Base-by-base conservation (phyloP, 2,113 vertebrate genomes). In the Datnioides undecimradiatus region DNA sequence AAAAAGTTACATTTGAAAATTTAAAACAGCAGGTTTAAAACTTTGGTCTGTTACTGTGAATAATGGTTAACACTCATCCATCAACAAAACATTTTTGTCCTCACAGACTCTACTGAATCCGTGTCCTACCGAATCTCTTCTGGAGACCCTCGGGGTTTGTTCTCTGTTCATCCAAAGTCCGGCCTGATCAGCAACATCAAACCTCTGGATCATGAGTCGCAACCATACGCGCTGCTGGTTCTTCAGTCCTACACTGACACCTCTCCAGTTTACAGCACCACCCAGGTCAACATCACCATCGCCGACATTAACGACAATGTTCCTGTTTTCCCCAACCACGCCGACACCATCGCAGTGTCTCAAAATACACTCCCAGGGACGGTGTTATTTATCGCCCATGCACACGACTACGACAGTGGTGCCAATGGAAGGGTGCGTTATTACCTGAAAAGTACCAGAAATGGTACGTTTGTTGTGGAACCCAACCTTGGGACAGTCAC, bases 91-190 rank as follows among this genome's bases (percentile, higher is more conserved):
- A 2, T 46, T 2, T 64, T 19, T 85, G 12, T 70, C 19, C 73
- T 85, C 88, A 6, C 93, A 98, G 97, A 95, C 88, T 94, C 93
- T 0, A 76, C 87, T 27, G 96, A 96, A 68, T 87, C 92, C 0
- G 55, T 96, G 40, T 95, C 94, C 49, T 99, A 98, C 78, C 87
- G 84, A 58, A 97, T 99, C 84, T 96, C 95, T 8, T 97, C 97
- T 0, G 98, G 98, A 11, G 92, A 98, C 83, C 93, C 93, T 8
- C 91, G 92, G 25, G 92, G 93, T 46, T 94, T 83, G 69, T 99
- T 99, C 90, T 93, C 87, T 1, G 84, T 98, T 16, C 94, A 97
- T 63, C 89, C 95, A 0, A 91, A 92, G 63, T 94, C 95, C 34
- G 98, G 98, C 71, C 82, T 95, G 68, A 96, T 99, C 80, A 92